These are phyloP conservation scores for Mergus octosetaceus DNA, from an alignment of 2,797 vertebrate species.

Conservation along the genomic window DNA sequence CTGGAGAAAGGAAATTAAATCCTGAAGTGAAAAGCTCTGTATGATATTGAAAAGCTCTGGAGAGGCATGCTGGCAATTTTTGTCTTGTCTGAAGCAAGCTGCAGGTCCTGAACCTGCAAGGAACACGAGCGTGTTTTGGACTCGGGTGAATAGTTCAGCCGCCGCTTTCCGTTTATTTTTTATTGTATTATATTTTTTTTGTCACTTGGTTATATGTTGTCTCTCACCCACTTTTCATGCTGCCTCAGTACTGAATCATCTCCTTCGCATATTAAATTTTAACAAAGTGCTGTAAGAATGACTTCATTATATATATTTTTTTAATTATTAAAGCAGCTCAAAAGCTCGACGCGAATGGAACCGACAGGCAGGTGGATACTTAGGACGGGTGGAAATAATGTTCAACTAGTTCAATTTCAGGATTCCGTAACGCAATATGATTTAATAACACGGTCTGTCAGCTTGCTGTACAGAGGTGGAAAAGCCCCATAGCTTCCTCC, in stretches of 20 bases:
- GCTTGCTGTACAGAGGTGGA: background rate
- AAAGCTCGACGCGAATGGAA: background rate
- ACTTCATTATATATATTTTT: background rate
- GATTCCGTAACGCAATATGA: background rate
- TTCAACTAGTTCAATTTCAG: background rate
- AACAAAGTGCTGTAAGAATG: background rate
- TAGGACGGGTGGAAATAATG: background rate
- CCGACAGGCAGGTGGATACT: background rate
- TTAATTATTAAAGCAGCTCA: background rate
- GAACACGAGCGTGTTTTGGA: background rate
- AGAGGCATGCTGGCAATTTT: background rate
- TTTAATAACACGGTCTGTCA: background rate
- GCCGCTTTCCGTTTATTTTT: background rate
- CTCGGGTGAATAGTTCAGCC: background rate
- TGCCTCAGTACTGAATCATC: background rate
- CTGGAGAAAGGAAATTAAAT: background rate
- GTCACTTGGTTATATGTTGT: background rate
- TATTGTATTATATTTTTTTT: background rate
- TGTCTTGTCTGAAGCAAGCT: background rate
- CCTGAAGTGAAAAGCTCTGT: background rate
- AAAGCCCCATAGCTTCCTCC: rapidly evolving
- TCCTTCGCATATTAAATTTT: background rate
- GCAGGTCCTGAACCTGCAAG: background rate
- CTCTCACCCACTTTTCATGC: background rate
- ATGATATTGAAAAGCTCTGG: background rate